Percentiles rank a stretch among this genome's conserved stretches.
Evolutionary conservation across 2,888 invertebrate genomes (phyloP).

Genomic region (Agriopis marginaria): DNA sequence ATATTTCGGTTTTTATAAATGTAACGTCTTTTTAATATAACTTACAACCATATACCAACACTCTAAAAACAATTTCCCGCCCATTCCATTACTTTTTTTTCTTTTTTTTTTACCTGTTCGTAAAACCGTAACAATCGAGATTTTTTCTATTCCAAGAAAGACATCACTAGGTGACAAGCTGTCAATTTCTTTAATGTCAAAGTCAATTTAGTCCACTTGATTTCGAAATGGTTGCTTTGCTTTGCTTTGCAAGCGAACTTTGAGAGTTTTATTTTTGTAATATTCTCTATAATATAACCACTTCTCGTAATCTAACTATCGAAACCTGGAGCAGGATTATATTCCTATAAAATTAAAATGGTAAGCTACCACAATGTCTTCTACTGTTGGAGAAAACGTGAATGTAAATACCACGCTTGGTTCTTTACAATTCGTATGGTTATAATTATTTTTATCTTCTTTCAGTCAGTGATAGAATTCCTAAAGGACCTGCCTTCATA

Average conservation of each 20-base stretch:
- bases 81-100: not conserved
- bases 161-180: not conserved
- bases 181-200: not conserved
- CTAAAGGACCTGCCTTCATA: conserved; percentile 96
- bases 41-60: not conserved
- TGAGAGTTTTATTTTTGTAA: conserved; percentile 65
- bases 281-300: conserved; percentile 59
- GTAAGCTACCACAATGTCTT: conserved; percentile 51
- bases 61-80: conserved; percentile 20
- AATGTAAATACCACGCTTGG: conserved; percentile 52
- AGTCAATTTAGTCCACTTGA: not conserved
- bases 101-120: not conserved
- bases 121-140: no score
- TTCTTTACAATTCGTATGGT: conserved; percentile 48
- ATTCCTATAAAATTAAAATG: conserved; percentile 63
- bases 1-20: not conserved
- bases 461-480: conserved; percentile 95
- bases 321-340: conserved; percentile 46
- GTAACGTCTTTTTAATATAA: not conserved
- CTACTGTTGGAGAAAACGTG: conserved; percentile 9
- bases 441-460: conserved; percentile 49
- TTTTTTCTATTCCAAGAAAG: not conserved
- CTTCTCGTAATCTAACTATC: conserved; percentile 42
- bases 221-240: conserved; percentile 24
- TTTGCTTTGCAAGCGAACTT: conserved; percentile 49